phyloP scores from a whole-genome alignment of 2,797 vertebrate species.

The Silurus aristotelis region DNA sequence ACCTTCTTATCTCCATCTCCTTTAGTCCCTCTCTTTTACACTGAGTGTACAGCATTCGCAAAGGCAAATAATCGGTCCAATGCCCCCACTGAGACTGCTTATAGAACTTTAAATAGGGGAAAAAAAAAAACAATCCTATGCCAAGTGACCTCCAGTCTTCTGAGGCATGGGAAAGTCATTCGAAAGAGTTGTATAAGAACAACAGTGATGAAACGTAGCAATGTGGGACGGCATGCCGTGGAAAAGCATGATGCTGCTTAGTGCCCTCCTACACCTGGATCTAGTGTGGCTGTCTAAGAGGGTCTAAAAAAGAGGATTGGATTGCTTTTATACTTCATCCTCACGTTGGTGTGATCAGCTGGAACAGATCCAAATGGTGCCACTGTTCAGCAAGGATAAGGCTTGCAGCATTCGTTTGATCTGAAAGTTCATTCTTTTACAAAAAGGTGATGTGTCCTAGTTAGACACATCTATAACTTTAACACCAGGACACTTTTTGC shows the following conservation, averaged over 20 bases:
- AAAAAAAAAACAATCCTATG: background rate
- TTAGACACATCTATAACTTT: background rate
- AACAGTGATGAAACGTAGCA: background rate
- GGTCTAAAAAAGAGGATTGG: conserved; percentile 14
- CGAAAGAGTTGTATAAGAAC: background rate
- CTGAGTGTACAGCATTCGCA: conserved; percentile 27
- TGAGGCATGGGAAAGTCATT: conserved; percentile 10
- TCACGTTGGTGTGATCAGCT: conserved; percentile 24
- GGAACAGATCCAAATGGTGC: conserved; percentile 22
- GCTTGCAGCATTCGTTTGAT: background rate
- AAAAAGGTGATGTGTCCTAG: background rate
- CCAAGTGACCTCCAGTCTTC: conserved; percentile 10
- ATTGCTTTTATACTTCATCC: conserved; percentile 37
- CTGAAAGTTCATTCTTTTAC: background rate
- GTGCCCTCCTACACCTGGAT: background rate
- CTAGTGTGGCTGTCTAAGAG: conserved; percentile 5
- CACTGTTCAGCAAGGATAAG: conserved; percentile 3
- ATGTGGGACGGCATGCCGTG: background rate
- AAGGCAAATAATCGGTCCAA: conserved; percentile 32
- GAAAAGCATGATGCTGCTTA: background rate
- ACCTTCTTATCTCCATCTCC: conserved; percentile 19
- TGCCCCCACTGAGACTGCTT: background rate
- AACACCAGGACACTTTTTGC: background rate
- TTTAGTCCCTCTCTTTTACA: conserved; percentile 38
- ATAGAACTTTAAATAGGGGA: conserved; percentile 13